Evolutionary conservation across 1,140 invertebrate species (phyloP), one percentile per base, ranked within the genome.

Genomic region (Cyrtorhinus lividipennis): DNA sequence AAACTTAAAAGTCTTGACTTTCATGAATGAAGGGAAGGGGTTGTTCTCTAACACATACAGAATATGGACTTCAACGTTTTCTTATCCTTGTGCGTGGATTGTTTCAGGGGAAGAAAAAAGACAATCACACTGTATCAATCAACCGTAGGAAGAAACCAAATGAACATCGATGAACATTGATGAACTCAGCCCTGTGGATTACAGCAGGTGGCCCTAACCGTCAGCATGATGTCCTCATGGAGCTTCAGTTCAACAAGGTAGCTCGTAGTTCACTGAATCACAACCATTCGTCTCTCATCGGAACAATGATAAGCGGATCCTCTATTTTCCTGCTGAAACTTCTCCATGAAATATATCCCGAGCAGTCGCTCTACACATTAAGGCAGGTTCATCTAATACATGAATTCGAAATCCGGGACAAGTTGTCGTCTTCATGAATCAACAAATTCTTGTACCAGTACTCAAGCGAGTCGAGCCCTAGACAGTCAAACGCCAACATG

Each of bases 361-460:
- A 82, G 0, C 80, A 81, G 13, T 82, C 83, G 1, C 72, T 77
- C 13, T 81, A 92, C 72, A 85, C 90, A 0, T 90, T 90, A 0
- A 78, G 93, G 23, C 90, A 95, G 72, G 84, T 95, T 3, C 72
- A 97, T 0, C 73, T 93, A 1, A 81, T 97, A n/a, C 81, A 84
- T 62, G 90, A 94, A 65, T 78, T 96, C 22, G 92, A 97, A 75
- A 84, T 98, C n/a, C 72, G 86, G 12, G 95, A 98, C 76, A 75
- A 85, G 45, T 73, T 98, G n/a, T 79, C 81, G 0, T 80, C 82
- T 25, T 96, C 93, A 25, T 80, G 89, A 64, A 92, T 96, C 66
- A 96, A 98, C 75, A 97, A 97, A 73, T 89, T 98, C 69, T 79
- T 98, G 1, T 95, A 95, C 71, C 87, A 92, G 70, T 90, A 91